These are phyloP conservation scores for Epinephelus malabaricus DNA, from an alignment of 2,797 vertebrate species.

Conservation along the genomic window DNA sequence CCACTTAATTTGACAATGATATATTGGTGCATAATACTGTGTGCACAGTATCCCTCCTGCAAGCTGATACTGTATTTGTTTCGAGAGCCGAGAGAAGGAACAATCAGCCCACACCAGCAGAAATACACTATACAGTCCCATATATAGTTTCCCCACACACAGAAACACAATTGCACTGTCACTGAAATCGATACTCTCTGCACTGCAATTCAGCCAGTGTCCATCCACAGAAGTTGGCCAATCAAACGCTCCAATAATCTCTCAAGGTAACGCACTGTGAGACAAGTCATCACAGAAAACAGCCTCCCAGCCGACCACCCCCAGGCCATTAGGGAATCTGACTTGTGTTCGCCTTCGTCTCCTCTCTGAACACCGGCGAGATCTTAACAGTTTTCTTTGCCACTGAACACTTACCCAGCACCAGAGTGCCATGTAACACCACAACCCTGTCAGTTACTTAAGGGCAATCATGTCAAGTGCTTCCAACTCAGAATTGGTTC, in stretches of 20 bases:
- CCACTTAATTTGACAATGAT: background rate
- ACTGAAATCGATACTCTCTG: conserved; percentile 58
- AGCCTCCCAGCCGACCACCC: conserved; percentile 5
- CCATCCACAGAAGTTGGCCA: conserved; percentile 33
- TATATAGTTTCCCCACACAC: conserved; percentile 30
- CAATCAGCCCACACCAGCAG: conserved; percentile 6
- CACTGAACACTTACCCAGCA: conserved; percentile 42
- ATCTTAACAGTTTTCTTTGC: conserved; percentile 43
- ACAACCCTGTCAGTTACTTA: conserved; percentile 59
- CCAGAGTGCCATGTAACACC: conserved; percentile 35
- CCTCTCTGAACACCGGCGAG: conserved; percentile 22
- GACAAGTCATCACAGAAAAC: conserved; percentile 27
- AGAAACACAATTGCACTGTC: conserved; percentile 39
- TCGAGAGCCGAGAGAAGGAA: background rate
- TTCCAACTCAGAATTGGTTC: conserved; percentile 51
- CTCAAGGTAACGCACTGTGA: conserved; percentile 22
- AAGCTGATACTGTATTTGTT: background rate
- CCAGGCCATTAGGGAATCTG: conserved; percentile 18
- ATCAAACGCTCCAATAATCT: conserved; percentile 57
- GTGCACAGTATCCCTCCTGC: background rate
- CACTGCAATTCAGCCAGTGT: conserved; percentile 31
- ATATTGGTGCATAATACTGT: background rate
- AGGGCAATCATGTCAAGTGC: conserved; percentile 65
- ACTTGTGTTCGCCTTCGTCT: conserved; percentile 18
- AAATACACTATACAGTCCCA: conserved; percentile 3